A percentile compares a stretch with the other conserved stretches of the same genome.
Evolutionary conservation across 2,888 invertebrate genomes (phyloP).

Genomic region (Machimus rusticus): DNA sequence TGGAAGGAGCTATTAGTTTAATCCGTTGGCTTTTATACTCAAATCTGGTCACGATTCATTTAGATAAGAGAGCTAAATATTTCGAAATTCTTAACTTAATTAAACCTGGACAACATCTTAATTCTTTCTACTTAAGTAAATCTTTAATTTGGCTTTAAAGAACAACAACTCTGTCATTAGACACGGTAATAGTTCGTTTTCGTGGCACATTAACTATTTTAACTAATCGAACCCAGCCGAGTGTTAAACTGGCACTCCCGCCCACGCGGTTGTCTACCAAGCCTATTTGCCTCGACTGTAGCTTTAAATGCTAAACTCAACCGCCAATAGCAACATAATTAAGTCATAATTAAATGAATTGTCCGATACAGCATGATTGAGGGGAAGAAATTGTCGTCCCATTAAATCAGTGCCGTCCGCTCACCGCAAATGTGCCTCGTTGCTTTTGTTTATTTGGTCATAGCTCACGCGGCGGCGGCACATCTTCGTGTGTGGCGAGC

Average conservation of each 20-base stretch:
- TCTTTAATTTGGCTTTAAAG: not conserved
- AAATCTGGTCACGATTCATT: too few relatives aligned
- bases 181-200: not conserved
- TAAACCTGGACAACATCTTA: too few relatives aligned
- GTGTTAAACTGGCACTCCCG: not conserved
- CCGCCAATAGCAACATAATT: not conserved
- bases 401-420: not conserved
- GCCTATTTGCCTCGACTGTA: not conserved
- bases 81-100: too few relatives aligned
- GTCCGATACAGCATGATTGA: not conserved
- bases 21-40: too few relatives aligned
- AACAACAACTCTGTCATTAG: not conserved
- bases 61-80: too few relatives aligned
- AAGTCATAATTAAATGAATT: not conserved
- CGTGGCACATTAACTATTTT: not conserved
- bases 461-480: not conserved
- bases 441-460: not conserved
- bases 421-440: not conserved
- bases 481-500: not conserved
- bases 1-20: too few relatives aligned
- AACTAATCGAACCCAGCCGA: not conserved
- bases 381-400: not conserved
- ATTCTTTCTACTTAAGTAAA: not conserved
- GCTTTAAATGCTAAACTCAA: not conserved
- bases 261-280: not conserved